Evolutionary conservation across 2,113 vertebrate genomes (phyloP), one percentile per base, ranked within the genome.

Genomic region (Morone chrysops): DNA sequence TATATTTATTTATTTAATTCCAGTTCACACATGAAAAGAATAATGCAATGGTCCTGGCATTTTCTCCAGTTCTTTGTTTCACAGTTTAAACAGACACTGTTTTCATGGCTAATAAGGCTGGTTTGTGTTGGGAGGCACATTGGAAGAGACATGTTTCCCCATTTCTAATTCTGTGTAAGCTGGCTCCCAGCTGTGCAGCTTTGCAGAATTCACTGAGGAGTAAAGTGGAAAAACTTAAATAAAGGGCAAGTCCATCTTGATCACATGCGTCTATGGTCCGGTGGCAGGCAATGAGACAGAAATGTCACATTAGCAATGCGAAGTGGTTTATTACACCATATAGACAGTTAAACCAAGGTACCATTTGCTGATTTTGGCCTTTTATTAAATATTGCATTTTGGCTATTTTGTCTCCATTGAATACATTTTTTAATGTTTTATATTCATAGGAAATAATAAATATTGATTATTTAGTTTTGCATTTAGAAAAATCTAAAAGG

Each of bases 231-330:
- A 88, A 90, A 81, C 81, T 90, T 85, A 70, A 89, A 87, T 83
- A 86, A 92, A 93, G 86, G 87, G 66, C 90, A 89, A 88, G 91
- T 90, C 86, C 84, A 80, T 91, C 86, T 83, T 89, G 82, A 92
- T 94, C 85, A 65, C 74, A 87, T 89, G 70, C 70, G 67, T 90
- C 69, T 84, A 20, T 83, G 82, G 82, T 82, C 74, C 50, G 22
- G n/a, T 81, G 70, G 85, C 72, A 78, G 83, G 54, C 83, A 89
- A 82, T 80, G 77, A 85, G 79, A 90, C 89, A 85, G 84, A 92
- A 92, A 92, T 90, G 86, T 89, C 89, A 90, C 84, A 90, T 92
- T 92, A 87, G 78, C 83, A 83, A 89, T 45, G 79, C 8, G 12
- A 65, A 82, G 59, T 43, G 82, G 38, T 56, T 78, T 80, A 84